Evolutionary conservation across 2,113 vertebrate genomes (phyloP).

Genomic region (Cariama cristata): DNA sequence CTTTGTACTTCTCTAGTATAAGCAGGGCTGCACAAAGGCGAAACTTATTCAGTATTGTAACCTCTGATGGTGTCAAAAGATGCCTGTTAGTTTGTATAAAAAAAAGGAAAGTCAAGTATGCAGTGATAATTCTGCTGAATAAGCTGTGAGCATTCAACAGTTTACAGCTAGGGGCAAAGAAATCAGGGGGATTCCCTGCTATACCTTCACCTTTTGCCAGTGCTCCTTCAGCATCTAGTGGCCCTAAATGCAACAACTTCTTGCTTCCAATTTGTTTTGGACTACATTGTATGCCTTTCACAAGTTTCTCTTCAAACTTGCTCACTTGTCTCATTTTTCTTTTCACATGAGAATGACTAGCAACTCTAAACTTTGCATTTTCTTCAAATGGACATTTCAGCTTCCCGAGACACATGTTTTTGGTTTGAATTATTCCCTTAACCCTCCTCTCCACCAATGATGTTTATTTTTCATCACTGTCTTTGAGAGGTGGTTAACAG

Average conservation of each 20-base stretch:
- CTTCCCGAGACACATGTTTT: background rate
- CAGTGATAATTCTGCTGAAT: background rate
- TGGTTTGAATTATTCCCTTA: background rate
- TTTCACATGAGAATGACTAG: background rate
- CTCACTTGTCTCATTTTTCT: background rate
- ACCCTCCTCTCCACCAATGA: background rate
- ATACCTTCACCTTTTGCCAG: background rate
- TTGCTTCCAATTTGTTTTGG: background rate
- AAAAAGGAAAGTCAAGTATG: background rate
- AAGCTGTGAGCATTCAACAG: background rate
- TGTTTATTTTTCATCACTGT: background rate
- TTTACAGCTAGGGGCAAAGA: background rate
- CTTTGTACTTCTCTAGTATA: background rate
- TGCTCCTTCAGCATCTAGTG: background rate
- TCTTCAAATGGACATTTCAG: background rate
- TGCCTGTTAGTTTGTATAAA: background rate
- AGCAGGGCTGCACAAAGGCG: background rate
- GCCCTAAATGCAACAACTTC: background rate
- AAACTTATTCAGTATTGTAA: background rate
- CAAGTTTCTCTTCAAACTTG: background rate
- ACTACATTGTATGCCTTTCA: background rate
- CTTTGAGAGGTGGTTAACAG: background rate
- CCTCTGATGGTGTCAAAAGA: background rate
- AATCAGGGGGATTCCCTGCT: background rate
- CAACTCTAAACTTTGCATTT: background rate